phyloP scores from a whole-genome alignment of 2,888 invertebrate genomes.

The Hyles lineata region DNA sequence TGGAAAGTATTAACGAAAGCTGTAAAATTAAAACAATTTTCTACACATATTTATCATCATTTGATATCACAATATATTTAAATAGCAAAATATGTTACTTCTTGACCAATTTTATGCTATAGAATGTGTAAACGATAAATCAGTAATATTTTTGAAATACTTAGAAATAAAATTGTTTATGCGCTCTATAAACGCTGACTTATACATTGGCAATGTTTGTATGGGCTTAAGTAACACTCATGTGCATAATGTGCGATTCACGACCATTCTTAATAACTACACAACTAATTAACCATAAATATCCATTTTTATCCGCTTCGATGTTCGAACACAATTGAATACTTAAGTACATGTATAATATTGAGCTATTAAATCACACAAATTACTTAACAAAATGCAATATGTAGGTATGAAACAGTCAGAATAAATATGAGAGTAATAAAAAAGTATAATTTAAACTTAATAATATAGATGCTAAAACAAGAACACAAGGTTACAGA shows the following conservation, averaged over 20 bases:
- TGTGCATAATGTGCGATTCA: background rate
- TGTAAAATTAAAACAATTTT: no score
- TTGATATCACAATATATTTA: no score
- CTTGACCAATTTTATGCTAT: no score
- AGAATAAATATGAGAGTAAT: conserved; percentile 44
- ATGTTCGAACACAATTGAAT: conserved; percentile 69
- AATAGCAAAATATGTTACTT: no score
- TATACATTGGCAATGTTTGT: background rate
- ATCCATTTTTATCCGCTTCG: conserved; percentile 51
- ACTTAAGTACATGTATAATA: conserved; percentile 70
- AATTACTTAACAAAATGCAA: conserved; percentile 64
- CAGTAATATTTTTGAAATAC: no score
- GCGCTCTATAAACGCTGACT: background rate
- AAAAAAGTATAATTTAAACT: conserved; percentile 48
- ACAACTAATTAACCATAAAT: conserved; percentile 29
- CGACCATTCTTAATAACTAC: background rate
- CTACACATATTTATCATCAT: no score
- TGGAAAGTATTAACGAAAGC: no score
- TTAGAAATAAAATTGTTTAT: no score
- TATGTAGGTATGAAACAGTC: conserved; percentile 64
- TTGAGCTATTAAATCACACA: conserved; percentile 77
- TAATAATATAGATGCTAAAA: conserved; percentile 63
- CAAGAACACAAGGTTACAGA: conserved; percentile 63
- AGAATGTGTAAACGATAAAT: no score
- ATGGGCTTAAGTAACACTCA: background rate